Percentiles rank a stretch among this genome's conserved stretches.
These are phyloP conservation scores for Clitarchus hookeri DNA, from an alignment of 2,888 invertebrate genomes.

Conservation along the genomic window DNA sequence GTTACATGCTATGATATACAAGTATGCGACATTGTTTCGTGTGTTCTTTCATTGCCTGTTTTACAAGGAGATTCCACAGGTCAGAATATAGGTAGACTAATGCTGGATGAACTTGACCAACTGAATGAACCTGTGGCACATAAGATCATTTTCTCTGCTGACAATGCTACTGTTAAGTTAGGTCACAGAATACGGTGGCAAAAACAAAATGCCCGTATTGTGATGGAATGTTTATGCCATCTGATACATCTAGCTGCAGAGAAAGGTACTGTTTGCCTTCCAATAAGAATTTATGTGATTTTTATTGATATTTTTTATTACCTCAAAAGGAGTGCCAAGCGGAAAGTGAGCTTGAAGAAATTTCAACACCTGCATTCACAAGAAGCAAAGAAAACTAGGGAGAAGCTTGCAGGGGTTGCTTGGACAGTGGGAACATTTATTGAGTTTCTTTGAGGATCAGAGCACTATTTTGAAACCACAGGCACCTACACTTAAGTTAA, in stretches of 20 bases:
- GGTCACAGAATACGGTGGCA: background rate
- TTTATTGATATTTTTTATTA: background rate
- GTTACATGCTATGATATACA: background rate
- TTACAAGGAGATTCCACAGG: background rate
- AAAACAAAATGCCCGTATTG: background rate
- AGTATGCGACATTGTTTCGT: background rate
- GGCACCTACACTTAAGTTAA: no score
- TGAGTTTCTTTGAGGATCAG: no score
- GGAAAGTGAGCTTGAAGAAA: background rate
- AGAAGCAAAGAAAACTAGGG: no score
- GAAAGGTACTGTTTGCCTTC: background rate
- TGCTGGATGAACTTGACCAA: background rate
- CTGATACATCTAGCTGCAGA: background rate
- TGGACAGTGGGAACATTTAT: no score
- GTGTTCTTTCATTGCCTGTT: background rate
- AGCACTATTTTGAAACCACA: no score
- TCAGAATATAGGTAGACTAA: background rate
- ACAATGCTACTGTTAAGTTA: background rate
- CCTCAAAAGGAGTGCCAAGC: background rate
- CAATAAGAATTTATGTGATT: background rate
- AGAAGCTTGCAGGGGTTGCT: no score
- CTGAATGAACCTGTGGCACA: background rate
- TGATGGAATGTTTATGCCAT: background rate
- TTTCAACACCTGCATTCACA: no score
- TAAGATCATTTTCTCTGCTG: background rate